Conservation (phyloP, 2,113 vertebrate genomes). For the Notothenia rossii region DNA sequence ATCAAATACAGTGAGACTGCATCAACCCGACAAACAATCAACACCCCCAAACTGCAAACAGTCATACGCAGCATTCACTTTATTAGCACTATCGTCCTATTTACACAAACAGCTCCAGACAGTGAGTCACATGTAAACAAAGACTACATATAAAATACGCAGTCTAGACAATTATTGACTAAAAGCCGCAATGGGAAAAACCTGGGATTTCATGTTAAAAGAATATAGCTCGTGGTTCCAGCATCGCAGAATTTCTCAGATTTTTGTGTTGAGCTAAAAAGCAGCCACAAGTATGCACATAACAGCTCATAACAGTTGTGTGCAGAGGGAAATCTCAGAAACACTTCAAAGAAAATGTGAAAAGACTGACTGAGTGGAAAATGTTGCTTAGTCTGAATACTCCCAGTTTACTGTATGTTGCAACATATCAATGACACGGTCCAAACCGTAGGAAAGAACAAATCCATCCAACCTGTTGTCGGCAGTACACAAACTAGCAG, state of each 20-base stretch:
- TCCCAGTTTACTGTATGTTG: constrained; percentile 17
- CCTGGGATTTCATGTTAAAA: constrained; percentile 42
- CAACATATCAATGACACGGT: constrained; percentile 16
- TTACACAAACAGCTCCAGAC: constrained; percentile 60
- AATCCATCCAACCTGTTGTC: constrained; percentile 25
- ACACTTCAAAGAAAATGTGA: constrained; percentile 41
- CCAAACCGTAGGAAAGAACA: not conserved
- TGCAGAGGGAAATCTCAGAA: constrained; percentile 29
- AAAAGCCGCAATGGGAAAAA: constrained; percentile 52
- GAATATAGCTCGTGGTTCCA: constrained; percentile 18
- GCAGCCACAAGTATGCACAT: constrained; percentile 49
- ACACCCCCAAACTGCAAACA: constrained; percentile 58
- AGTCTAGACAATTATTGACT: constrained; percentile 48
- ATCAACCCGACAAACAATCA: constrained; percentile 63
- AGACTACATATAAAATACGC: constrained; percentile 37
- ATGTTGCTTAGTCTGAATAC: constrained; percentile 44
- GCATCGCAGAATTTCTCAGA: constrained; percentile 35
- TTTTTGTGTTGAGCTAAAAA: constrained; percentile 40
- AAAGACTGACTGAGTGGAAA: constrained; percentile 40
- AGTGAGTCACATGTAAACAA: constrained; percentile 70
- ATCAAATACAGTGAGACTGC: constrained; percentile 75
- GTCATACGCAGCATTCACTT: constrained; percentile 43
- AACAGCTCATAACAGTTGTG: constrained; percentile 44
- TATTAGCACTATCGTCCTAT: constrained; percentile 64
- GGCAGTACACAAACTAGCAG: not conserved